Evolutionary conservation across 2,113 vertebrate species (phyloP), one percentile per base, ranked within the genome.

Genomic region (Rhynchomys soricoides): DNA sequence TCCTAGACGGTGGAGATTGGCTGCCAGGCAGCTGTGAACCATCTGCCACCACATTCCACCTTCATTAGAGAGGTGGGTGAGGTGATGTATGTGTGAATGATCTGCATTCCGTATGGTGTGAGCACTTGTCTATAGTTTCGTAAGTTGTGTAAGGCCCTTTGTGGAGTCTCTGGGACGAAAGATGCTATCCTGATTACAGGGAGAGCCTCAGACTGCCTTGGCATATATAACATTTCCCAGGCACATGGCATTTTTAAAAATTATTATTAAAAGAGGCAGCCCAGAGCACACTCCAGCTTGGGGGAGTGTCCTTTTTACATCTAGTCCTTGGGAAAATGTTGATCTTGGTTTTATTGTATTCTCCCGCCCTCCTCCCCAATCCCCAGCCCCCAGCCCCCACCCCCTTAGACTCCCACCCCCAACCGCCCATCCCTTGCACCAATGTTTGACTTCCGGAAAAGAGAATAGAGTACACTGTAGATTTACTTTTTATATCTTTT

Each of bases 91-190:
- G 97, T 95, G 96, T 96, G 97, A 96, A 95, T 96, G 93, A 89
- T 88, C 45, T 89, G 50, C 83, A 95, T 70, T 52, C 43, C 59
- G 66, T 95, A 85, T 85, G 94, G 88, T 17, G 43, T 96, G 95
- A 85, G 87, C 97, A 81, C 92, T 98, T 98, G 98, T 98, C 92
- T 98, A 98, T 98, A 97, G 83, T 97, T 97, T 97, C 94, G 89
- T 74, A 74, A 11, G n/a, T 43, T 93, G 94, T 90, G 86, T 85
- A 90, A 96, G 90, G 83, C 93, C 64, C 64, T 93, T 94, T 16
- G 52, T 93, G 95, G 90, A 94, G 96, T 86, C 79, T 86, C n/a
- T 19, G 82, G 90, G 94, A 95, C 92, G 87, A 96, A 96, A 77
- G 96, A 97, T 16, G 93, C 97, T 98, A 94, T 94, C 96, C 92